Evolutionary conservation across 1,140 invertebrate genomes (phyloP).

Genomic region (Diprion similis): DNA sequence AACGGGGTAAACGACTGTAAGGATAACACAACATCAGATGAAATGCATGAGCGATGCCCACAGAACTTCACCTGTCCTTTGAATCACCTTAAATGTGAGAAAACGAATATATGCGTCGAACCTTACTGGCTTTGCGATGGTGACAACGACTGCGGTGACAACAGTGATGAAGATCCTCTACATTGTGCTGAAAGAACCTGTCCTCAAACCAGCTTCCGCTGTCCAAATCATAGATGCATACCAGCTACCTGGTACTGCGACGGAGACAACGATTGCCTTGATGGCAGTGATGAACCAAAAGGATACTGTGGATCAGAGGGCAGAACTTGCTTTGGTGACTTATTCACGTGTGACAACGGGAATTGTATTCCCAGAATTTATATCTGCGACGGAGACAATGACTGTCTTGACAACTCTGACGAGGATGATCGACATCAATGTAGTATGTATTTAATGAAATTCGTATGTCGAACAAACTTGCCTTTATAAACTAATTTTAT

Average conservation of each 20-base stretch:
- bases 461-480: no score
- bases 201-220: conserved; percentile 89
- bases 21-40: conserved; percentile 90
- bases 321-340: conserved; percentile 93
- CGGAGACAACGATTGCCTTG: conserved; percentile 89
- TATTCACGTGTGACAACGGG: conserved; percentile 96
- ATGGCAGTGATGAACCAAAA: conserved; percentile 87
- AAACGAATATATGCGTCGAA: conserved; percentile 94
- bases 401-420: conserved; percentile 92
- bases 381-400: conserved; percentile 96
- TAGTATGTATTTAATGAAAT: conserved; percentile 66
- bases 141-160: conserved; percentile 95
- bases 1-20: conserved; percentile 96
- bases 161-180: conserved; percentile 90
- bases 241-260: conserved; percentile 94
- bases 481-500: background rate
- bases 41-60: conserved; percentile 86
- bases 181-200: conserved; percentile 89
- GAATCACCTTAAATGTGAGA: conserved; percentile 90
- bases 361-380: conserved; percentile 96
- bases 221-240: conserved; percentile 86
- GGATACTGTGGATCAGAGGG: conserved; percentile 93
- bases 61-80: conserved; percentile 85
- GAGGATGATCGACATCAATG: conserved; percentile 92
- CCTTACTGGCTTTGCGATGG: conserved; percentile 95